Evolutionary conservation across 2,113 vertebrate species (phyloP).

Genomic region (Mesitornis unicolor): DNA sequence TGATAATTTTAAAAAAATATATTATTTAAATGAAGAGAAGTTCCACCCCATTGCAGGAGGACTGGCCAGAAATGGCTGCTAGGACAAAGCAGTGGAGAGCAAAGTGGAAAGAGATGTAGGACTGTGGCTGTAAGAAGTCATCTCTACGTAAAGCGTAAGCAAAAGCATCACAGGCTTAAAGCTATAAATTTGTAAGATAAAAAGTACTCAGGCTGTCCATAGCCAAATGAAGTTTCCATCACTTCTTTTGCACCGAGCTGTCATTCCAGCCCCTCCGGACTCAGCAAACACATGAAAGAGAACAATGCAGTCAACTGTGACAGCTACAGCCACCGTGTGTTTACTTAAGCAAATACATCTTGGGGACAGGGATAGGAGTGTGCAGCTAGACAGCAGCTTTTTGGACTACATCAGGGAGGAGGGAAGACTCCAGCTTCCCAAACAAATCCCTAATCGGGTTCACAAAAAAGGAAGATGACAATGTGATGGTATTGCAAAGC

Average conservation of each 20-base stretch:
- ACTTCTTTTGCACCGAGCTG: not conserved
- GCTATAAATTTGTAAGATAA: not conserved
- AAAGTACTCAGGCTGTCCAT: not conserved
- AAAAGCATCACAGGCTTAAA: not conserved
- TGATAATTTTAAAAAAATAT: not conserved
- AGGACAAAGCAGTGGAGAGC: not conserved
- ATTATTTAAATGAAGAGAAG: not conserved
- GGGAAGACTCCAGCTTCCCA: not conserved
- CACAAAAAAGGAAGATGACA: not conserved
- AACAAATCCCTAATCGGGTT: not conserved
- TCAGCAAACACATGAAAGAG: not conserved
- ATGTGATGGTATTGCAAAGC: not conserved
- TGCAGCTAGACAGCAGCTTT: not conserved
- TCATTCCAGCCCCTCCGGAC: not conserved
- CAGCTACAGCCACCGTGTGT: fast-evolving
- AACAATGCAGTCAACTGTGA: not conserved
- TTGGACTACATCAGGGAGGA: not conserved
- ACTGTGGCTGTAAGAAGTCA: not conserved
- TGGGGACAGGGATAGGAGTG: not conserved
- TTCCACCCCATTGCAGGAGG: not conserved
- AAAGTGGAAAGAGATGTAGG: not conserved
- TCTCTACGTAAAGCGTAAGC: not conserved
- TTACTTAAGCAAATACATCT: not conserved
- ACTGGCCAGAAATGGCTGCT: not conserved
- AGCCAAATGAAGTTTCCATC: not conserved